Base-by-base conservation (phyloP, 2,113 vertebrate species). In the Limanda limanda region DNA sequence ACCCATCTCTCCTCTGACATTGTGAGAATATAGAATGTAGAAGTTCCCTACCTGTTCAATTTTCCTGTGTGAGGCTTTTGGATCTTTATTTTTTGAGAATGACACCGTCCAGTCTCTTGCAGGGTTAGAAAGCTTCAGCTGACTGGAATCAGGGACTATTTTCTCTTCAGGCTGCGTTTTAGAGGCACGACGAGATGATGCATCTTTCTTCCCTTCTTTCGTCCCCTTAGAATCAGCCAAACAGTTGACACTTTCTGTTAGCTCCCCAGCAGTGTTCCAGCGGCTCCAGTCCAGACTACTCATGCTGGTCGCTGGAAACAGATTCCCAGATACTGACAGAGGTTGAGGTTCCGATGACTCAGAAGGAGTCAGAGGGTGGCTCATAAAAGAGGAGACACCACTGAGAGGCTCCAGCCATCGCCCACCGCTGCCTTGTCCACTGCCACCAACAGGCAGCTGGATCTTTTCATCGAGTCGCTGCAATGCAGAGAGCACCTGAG, bases 401-500 rank as follows among this genome's bases (percentile, higher is more conserved):
- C 95, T 76, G 42, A 90, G 85, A 55, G 90, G 88, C 64, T 92
- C 92, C 7, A 89, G 84, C 91, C 91, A 90, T 68, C 92, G 85
- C 35, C 94, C 91, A 0, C 86, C 54, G 2, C 65, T 93, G 93
- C 87, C 66, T 94, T 96, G 82, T 27, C 90, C 79, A 89, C 95
- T 1, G 18, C 25, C 63, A 45, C 66, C 13, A 0, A 85, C 48
- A 5, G 97, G 97, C 86, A 94, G 95, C 84, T 96, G 96, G 67
- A 98, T 96, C 86, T 97, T 97, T 89, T 97, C 95, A 68, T 99
- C 97, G 85, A 99, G 74, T 8, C 95, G 95, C 70, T 95, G 96
- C 15, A 99, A 90, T 65, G 96, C 97, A 52, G 96, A 96, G 42
- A 99, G 86, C 25, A 99, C 97, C 85, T 97, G 97, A 5, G 96